A percentile compares a stretch with the other conserved stretches of the same genome.
Conservation (phyloP, 92 coral and sea anemone species). For the Phymanthus crucifer region DNA sequence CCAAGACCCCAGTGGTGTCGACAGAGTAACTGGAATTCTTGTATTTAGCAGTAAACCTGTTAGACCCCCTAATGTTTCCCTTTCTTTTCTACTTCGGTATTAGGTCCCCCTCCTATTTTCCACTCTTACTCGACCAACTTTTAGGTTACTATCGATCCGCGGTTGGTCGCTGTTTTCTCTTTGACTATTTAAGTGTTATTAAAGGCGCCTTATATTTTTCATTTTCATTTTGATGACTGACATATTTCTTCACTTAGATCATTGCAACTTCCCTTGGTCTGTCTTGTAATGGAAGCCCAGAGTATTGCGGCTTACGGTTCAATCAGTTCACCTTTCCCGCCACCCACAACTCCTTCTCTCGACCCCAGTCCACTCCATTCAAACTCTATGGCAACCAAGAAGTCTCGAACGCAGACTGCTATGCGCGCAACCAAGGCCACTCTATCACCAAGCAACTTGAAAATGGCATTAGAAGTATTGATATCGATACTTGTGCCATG, state of each 20-base stretch:
- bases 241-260: not conserved
- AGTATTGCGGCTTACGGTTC: constrained; percentile 38
- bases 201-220: too few species aligned
- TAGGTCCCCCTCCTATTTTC: too few species aligned
- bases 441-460: constrained; percentile 41
- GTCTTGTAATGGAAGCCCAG: constrained; percentile 36
- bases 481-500: constrained; percentile 44
- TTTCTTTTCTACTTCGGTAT: too few species aligned
- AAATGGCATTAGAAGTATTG: constrained; percentile 51
- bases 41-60: too few species aligned
- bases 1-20: too few species aligned
- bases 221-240: too few species aligned
- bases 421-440: constrained; percentile 47
- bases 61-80: too few species aligned
- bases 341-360: constrained; percentile 51
- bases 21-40: too few species aligned
- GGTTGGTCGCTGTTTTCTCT: too few species aligned
- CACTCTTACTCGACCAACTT: too few species aligned
- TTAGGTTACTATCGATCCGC: too few species aligned
- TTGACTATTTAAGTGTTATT: too few species aligned
- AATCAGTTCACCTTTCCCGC: constrained; percentile 54
- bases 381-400: constrained; percentile 25
- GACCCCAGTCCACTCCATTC: constrained; percentile 35
- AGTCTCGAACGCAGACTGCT: constrained; percentile 35
- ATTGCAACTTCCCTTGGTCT: constrained; percentile 1